Evolutionary conservation across 2,797 vertebrate genomes (phyloP), one percentile per base, ranked within the genome.

Genomic region (Sebastes itinus): DNA sequence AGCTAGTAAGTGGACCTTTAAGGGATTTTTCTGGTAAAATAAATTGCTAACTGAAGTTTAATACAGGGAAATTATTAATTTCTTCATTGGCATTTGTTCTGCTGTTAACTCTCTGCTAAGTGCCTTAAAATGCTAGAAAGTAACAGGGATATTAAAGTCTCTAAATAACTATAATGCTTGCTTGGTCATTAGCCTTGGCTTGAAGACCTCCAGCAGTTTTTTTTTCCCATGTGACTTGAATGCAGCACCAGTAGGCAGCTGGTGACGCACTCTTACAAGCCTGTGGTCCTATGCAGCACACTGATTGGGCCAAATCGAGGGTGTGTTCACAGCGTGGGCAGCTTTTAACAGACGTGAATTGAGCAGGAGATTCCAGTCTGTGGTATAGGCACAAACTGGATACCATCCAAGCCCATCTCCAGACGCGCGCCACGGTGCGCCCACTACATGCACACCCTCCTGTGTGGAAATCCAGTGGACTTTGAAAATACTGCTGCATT

Each of bases 241-340:
- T 72, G 87, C 82, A 89, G 82, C 91, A 80, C 62, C 85, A 86
- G 89, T 85, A 80, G 81, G 81, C 91, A 90, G 87, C 6, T 66
- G 66, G 90, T 94, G 94, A 94, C 87, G 85, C 91, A 89, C 91
- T 72, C 89, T 90, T 94, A 92, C 88, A 81, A 90, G 92, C 89
- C 90, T 93, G 94, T 81, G 92, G 94, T 90, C 81, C 82, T 30
- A 58, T 84, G 84, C 56, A 80, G 82, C 77, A 18, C 79, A 63
- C 89, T 92, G 92, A 96, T 96, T 96, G 96, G 95, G 62, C 90
- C 76, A 94, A 82, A 84, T 81, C 46, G 94, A 95, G 95, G 95
- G 96, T 96, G 95, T 96, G 95, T 94, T 89, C 86, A 75, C 85
- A 87, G 90, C 78, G 78, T 93, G 92, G 94, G 93, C 72, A 91